Evolutionary conservation across 2,888 invertebrate genomes (phyloP).

Genomic region (Himalopsyche anomala): DNA sequence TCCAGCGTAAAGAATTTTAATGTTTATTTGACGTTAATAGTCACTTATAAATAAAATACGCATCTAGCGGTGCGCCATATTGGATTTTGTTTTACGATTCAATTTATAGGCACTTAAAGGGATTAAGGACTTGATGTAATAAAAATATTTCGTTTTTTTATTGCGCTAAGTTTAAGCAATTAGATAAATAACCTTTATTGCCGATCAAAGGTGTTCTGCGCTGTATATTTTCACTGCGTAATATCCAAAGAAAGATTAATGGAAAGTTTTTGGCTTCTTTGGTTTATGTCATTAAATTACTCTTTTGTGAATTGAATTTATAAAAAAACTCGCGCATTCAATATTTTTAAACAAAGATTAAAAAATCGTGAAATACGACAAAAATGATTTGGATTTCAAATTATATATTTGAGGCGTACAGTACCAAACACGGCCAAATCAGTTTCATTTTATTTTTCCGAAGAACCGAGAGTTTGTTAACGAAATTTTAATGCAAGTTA

Average conservation of each 20-base stretch:
- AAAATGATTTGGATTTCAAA: too few species aligned
- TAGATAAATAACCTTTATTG: slow-evolving; percentile 18
- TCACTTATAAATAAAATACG: slow-evolving; percentile 26
- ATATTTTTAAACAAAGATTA: too few species aligned
- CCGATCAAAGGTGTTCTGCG: slow-evolving; percentile 8
- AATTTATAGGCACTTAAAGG: slow-evolving; percentile 26
- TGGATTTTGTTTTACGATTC: slow-evolving; percentile 34
- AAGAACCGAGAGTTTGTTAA: too few species aligned
- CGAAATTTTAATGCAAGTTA: too few species aligned
- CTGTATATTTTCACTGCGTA: not conserved
- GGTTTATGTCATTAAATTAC: too few species aligned
- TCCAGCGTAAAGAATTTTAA: slow-evolving; percentile 3
- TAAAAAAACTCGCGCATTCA: too few species aligned
- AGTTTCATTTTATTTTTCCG: too few species aligned
- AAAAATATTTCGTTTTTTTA: slow-evolving; percentile 30
- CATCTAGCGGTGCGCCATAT: not conserved
- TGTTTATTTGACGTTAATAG: slow-evolving; percentile 15
- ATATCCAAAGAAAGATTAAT: not conserved
- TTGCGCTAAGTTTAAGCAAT: not conserved
- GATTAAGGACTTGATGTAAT: slow-evolving; percentile 1
- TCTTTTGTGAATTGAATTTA: too few species aligned
- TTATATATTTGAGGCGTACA: too few species aligned
- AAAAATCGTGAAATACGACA: too few species aligned
- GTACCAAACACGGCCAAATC: too few species aligned
- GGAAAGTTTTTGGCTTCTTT: too few species aligned